Conservation (phyloP, 37 sponge, comb jelly and placozoan genomes). For the Aplysina aerophoba region DNA sequence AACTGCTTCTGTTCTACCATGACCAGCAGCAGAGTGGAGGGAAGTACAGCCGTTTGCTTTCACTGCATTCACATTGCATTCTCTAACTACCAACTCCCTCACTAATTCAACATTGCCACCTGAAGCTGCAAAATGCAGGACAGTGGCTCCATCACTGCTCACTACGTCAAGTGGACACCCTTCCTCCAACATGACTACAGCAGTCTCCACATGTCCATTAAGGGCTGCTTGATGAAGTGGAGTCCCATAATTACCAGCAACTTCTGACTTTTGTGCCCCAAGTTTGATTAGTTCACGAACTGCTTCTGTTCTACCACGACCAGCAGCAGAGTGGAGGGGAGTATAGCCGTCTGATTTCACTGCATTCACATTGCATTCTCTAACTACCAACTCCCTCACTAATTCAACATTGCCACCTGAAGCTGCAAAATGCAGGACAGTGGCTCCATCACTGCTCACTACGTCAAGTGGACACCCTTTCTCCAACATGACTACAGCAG, state of each 20-base stretch:
- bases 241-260: constrained; percentile 15
- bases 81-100: neutral
- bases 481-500: too few relatives aligned
- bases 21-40: neutral
- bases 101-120: neutral
- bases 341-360: neutral
- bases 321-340: constrained; percentile 19
- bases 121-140: constrained; percentile 10
- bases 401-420: neutral
- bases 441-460: too few relatives aligned
- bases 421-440: too few relatives aligned
- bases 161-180: neutral
- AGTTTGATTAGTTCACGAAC: constrained; percentile 9
- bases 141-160: constrained; percentile 3
- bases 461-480: too few relatives aligned
- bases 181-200: neutral
- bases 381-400: neutral
- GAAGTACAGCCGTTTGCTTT: constrained; percentile 1
- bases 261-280: neutral
- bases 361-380: neutral
- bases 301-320: neutral
- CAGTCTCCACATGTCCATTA: constrained; percentile 12
- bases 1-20: too few relatives aligned
- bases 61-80: neutral
- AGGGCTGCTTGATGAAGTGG: constrained; percentile 25